Percentiles rank a stretch among this genome's conserved stretches.
Evolutionary conservation across 2,888 invertebrate species (phyloP).

Genomic region (Drosophila mulleri): DNA sequence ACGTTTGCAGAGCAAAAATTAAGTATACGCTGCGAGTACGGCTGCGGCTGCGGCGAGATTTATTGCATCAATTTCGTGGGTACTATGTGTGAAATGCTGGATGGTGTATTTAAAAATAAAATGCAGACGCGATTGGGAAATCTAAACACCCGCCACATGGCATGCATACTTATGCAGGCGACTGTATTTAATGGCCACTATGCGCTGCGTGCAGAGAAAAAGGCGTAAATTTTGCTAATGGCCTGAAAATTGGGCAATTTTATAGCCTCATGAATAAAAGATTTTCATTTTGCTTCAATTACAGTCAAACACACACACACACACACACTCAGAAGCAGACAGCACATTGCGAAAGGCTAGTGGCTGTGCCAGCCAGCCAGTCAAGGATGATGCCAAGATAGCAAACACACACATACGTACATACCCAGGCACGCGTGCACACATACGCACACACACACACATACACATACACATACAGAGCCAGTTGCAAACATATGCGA

Average conservation of each 20-base stretch:
- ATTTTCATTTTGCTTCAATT: conserved; percentile 83
- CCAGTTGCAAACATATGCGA: conserved; percentile 61
- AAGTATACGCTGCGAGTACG: conserved; percentile 59
- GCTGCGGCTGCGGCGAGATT: conserved; percentile 38
- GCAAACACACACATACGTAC: conserved; percentile 51
- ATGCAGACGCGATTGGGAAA: conserved; percentile 61
- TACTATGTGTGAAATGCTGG: conserved; percentile 40
- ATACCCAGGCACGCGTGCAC: conserved; percentile 14
- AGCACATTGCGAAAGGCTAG: conserved; percentile 45
- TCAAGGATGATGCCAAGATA: conserved; percentile 75
- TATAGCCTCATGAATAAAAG: conserved; percentile 85
- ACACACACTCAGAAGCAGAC: conserved; percentile 42
- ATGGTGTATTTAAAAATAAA: conserved; percentile 58
- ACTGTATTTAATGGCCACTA: conserved; percentile 78
- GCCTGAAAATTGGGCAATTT: conserved; percentile 85
- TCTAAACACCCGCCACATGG: conserved; percentile 66
- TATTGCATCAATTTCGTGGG: conserved; percentile 34
- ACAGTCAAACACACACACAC: conserved; percentile 73
- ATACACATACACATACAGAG: conserved; percentile 11
- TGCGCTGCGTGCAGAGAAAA: conserved; percentile 78
- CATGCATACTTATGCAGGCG: conserved; percentile 77
- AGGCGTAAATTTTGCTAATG: conserved; percentile 85
- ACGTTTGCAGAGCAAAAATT: conserved; percentile 37
- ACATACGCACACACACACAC: conserved; percentile 15
- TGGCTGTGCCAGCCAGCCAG: conserved; percentile 42